Percentiles rank a stretch among this genome's conserved stretches.
Conservation (phyloP, 2,888 invertebrate species). For the Enchytraeus crypticus region DNA sequence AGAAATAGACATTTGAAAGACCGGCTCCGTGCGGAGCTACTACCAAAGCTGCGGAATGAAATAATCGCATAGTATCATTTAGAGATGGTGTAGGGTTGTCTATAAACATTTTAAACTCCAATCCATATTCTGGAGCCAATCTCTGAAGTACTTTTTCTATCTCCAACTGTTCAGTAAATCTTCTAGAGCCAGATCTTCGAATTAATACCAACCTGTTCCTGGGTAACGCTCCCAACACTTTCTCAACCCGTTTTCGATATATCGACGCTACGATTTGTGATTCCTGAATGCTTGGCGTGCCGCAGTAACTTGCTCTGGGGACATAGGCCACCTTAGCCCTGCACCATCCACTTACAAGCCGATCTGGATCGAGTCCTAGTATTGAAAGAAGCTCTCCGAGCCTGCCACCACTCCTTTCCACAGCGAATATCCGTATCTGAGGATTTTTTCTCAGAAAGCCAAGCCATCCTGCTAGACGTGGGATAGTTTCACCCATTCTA, state of each 20-base stretch:
- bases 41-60: too few relatives aligned
- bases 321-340: slow-evolving; percentile 22
- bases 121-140: background rate
- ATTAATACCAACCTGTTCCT: slow-evolving; percentile 14
- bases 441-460: slow-evolving; percentile 17
- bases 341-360: slow-evolving; percentile 17
- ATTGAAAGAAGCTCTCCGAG: slow-evolving; percentile 13
- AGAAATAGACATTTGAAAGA: too few relatives aligned
- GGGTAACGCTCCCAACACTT: background rate
- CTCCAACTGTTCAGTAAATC: slow-evolving; percentile 7
- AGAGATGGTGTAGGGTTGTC: slow-evolving; percentile 14
- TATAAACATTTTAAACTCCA: slow-evolving; percentile 8
- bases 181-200: slow-evolving; percentile 8
- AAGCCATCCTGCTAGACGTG: slow-evolving; percentile 21
- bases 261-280: slow-evolving; percentile 14
- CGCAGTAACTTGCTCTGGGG: slow-evolving; percentile 23
- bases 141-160: background rate
- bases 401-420: slow-evolving; percentile 10
- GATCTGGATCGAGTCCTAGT: slow-evolving; percentile 16
- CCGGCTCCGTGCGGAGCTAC: too few relatives aligned
- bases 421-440: slow-evolving; percentile 18
- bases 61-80: too few relatives aligned
- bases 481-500: slow-evolving; percentile 22
- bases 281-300: slow-evolving; percentile 16
- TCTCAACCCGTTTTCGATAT: background rate